phyloP scores from a whole-genome alignment of 2,888 invertebrate genomes.

The Amaurobius ferox region DNA sequence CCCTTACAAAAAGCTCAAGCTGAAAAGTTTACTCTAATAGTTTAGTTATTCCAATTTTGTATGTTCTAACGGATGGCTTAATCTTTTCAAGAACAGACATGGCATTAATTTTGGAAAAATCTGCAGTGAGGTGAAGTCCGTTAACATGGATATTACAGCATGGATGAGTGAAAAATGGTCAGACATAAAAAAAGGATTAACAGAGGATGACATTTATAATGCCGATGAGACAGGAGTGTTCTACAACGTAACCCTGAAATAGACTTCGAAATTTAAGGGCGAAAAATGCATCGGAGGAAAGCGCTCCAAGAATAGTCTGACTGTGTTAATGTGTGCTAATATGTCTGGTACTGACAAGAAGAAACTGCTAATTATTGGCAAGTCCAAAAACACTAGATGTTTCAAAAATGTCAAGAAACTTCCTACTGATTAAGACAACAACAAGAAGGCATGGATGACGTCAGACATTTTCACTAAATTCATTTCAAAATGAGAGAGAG shows the following conservation, averaged over 20 bases:
- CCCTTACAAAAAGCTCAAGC: no score
- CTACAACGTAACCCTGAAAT: not conserved
- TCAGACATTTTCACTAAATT: not conserved
- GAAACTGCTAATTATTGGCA: not conserved
- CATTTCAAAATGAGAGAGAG: not conserved
- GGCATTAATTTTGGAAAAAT: no score
- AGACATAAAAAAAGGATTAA: no score
- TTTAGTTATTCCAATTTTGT: no score
- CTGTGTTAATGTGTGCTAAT: not conserved
- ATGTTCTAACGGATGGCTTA: no score
- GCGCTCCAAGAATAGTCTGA: not conserved
- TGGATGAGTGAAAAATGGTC: no score
- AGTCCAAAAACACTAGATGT: not conserved
- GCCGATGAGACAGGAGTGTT: not conserved
- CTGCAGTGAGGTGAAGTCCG: no score
- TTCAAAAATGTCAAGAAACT: not conserved
- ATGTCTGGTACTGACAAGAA: constrained; percentile 2
- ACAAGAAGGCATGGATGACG: not conserved
- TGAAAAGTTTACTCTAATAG: no score
- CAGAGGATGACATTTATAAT: no score
- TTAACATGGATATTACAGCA: no score
- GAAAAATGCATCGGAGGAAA: not conserved
- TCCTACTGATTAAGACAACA: not conserved
- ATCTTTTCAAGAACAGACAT: no score
- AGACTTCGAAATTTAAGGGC: not conserved